Conservation (phyloP, 2,888 invertebrate species). For the Oligia fasciuncula region DNA sequence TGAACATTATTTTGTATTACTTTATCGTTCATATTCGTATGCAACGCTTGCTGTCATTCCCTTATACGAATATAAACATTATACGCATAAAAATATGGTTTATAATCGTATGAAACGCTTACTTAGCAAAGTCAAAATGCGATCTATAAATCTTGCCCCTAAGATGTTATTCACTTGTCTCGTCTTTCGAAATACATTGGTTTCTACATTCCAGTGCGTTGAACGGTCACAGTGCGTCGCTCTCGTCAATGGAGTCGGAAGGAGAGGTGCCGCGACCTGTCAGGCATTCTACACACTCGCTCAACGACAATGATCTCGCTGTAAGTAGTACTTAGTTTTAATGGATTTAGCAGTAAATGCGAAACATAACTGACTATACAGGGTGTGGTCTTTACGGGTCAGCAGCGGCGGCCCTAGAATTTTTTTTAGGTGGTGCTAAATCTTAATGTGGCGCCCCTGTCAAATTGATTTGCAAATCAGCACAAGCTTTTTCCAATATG, state of each 20-base stretch:
- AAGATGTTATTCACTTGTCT: background rate
- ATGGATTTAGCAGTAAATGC: background rate
- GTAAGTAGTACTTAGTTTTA: constrained; percentile 84
- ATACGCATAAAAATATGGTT: background rate
- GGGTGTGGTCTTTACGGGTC: no score
- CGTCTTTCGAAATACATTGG: background rate
- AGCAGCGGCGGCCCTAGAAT: no score
- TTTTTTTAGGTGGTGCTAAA: no score
- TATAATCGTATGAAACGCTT: background rate
- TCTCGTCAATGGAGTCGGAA: constrained; percentile 94
- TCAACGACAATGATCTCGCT: constrained; percentile 96
- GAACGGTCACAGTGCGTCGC: constrained; percentile 88
- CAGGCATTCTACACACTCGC: constrained; percentile 93
- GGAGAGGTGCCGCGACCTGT: constrained; percentile 92
- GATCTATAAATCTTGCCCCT: background rate
- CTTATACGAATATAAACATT: background rate
- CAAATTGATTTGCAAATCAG: no score
- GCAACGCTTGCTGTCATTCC: background rate
- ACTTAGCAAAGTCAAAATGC: background rate
- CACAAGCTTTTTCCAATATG: no score
- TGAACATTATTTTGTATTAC: no score
- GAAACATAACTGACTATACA: background rate
- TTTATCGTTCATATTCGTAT: background rate
- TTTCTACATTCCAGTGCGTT: constrained; percentile 75
- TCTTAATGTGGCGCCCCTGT: no score